A percentile compares a stretch with the other conserved stretches of the same genome.
Conservation (phyloP, 2,797 vertebrate genomes). For the Urosaurus nigricauda region DNA sequence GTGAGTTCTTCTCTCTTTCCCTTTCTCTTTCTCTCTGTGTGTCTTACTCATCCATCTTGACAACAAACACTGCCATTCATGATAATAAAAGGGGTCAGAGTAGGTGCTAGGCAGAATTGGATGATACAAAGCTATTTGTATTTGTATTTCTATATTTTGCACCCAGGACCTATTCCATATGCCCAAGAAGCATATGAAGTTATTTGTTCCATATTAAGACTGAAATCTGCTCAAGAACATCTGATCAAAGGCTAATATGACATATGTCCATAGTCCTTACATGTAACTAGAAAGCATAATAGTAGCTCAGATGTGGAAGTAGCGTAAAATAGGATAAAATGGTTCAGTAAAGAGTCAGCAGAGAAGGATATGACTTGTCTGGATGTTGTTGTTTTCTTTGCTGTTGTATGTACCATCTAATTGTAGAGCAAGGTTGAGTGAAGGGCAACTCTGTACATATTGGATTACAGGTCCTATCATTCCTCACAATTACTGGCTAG, state of each 20-base stretch:
- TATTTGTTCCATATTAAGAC: not conserved
- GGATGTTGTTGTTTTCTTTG: not conserved
- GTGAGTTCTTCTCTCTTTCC: conserved; percentile 79
- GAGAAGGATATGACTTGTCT: not conserved
- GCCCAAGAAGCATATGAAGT: not conserved
- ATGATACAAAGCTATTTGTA: not conserved
- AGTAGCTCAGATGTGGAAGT: not conserved
- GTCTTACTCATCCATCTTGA: not conserved
- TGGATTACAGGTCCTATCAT: too few species aligned
- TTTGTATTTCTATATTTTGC: not conserved
- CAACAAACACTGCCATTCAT: not conserved
- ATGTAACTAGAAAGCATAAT: not conserved
- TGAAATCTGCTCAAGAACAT: not conserved
- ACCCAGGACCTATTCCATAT: not conserved
- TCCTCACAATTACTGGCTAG: too few species aligned
- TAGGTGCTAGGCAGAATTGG: not conserved
- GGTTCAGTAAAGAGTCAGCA: not conserved
- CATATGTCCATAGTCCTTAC: not conserved
- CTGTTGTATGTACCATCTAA: not conserved
- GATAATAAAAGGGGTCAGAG: not conserved
- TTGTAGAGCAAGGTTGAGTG: too few species aligned
- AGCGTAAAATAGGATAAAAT: not conserved
- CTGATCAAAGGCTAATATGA: not conserved
- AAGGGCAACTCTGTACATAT: too few species aligned
- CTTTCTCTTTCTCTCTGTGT: not conserved